A percentile compares a stretch with the other conserved stretches of the same genome.
Evolutionary conservation across 2,888 invertebrate genomes (phyloP).

Genomic region (Noctua fimbriata): DNA sequence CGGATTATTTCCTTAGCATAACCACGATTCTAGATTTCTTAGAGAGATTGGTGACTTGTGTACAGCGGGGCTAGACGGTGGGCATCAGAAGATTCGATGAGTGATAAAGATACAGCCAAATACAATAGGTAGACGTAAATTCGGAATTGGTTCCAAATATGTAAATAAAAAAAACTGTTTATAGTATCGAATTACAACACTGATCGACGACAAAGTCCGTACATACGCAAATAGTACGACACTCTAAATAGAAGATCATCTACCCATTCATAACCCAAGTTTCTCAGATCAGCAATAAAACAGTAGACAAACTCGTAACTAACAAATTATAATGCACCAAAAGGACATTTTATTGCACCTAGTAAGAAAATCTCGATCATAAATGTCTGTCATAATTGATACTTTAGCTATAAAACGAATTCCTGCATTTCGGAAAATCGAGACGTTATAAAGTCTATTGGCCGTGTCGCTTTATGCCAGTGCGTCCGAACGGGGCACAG

Average conservation of each 20-base stretch:
- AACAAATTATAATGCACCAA: constrained; percentile 57
- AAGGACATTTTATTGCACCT: constrained; percentile 66
- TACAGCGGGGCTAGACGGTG: neutral
- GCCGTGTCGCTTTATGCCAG: constrained; percentile 54
- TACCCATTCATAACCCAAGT: constrained; percentile 37
- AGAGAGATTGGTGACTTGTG: no score
- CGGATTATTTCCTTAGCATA: neutral
- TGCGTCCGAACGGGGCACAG: constrained; percentile 54
- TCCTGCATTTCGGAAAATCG: constrained; percentile 62
- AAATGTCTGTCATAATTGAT: constrained; percentile 67
- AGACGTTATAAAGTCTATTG: constrained; percentile 56
- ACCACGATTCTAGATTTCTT: neutral
- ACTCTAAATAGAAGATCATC: constrained; percentile 46
- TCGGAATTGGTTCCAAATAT: neutral
- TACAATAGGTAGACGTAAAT: neutral
- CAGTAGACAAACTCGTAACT: constrained; percentile 48
- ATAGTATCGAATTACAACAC: neutral
- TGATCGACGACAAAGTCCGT: neutral
- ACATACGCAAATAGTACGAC: neutral
- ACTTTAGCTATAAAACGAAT: constrained; percentile 59
- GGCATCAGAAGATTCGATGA: neutral
- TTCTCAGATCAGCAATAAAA: constrained; percentile 58
- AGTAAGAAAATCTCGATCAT: constrained; percentile 57
- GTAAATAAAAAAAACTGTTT: neutral
- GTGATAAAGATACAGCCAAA: neutral